Evolutionary conservation across 2,888 invertebrate genomes (phyloP), one percentile per base, ranked within the genome.

Genomic region (Teleogryllus oceanicus): DNA sequence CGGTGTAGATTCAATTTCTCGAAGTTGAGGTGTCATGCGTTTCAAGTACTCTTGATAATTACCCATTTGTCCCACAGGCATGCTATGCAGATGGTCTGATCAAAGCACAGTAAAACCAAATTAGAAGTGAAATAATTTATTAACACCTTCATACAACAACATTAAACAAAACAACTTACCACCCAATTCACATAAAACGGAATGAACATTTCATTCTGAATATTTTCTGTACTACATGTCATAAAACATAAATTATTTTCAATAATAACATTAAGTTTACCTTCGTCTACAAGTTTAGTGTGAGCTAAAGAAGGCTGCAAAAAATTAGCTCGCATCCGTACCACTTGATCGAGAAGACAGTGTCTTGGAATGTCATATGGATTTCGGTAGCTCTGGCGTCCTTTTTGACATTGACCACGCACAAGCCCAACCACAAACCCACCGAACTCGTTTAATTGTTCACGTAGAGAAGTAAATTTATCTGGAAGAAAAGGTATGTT

Each of bases 41-140:
- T 98, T 98, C 82, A 99, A 89, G 87, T 99, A 98, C 87, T 99
- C 98, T 88, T 99, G 98, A 88, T 99, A 99, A 89, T 99, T 99
- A 84, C 99, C 99, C 99, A 99, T 99, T 87, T 97, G 97, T 24
- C 96, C 93, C 24, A 99, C 96, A 10, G 99, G 98, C 90, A 98
- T 92, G 81, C 95, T 96, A 87, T 99, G 99, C 12, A 96, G 92
- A 84, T 95, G 94, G 88, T 99, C 98, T 87, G 84, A 0, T 62
- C n/a, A 62, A 62, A 62, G n/a, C 13, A 62, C 37, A 37, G 37
- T 37, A 37, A 37, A 37, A 37, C 37, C 37, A 37, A 37, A 37
- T 37, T 37, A 37, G 37, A 37, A 37, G 8, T 37, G 37, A 37
- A 37, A 37, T 37, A 8, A 37, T 37, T 37, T 37, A 37, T n/a